These are phyloP conservation scores for Petromus typicus DNA, from an alignment of 2,113 vertebrate species.

Conservation along the genomic window DNA sequence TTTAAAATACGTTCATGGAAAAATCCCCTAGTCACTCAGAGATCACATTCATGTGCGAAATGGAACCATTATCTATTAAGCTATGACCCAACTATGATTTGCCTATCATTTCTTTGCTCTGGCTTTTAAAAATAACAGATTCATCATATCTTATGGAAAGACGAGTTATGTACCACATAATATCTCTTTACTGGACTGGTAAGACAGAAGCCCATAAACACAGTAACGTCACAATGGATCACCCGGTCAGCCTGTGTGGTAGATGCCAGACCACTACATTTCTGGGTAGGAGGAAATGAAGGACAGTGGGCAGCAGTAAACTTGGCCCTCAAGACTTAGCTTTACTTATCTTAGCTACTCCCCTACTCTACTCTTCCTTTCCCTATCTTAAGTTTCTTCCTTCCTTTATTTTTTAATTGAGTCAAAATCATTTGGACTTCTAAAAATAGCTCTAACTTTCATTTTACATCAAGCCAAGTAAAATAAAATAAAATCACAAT, in stretches of 20 bases:
- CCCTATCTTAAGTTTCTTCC: background rate
- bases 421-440: conserved; percentile 21
- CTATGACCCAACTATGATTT: background rate
- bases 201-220: background rate
- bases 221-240: background rate
- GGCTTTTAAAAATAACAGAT: background rate
- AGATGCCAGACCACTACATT: background rate
- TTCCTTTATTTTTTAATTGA: background rate
- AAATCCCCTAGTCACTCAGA: background rate
- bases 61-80: background rate
- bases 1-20: background rate
- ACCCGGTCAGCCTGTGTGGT: background rate
- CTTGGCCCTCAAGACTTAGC: background rate
- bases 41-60: conserved; percentile 33
- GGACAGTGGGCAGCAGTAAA: background rate
- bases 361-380: background rate
- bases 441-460: conserved; percentile 58
- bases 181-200: background rate
- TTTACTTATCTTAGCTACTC: conserved; percentile 16
- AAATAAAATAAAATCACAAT: conserved; percentile 55
- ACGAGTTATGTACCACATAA: background rate
- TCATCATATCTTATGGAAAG: background rate
- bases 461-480: conserved; percentile 40
- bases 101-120: background rate
- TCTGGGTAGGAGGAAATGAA: background rate